Base-by-base conservation (phyloP, 2,888 invertebrate genomes). In the Ctenicera cuprea region DNA sequence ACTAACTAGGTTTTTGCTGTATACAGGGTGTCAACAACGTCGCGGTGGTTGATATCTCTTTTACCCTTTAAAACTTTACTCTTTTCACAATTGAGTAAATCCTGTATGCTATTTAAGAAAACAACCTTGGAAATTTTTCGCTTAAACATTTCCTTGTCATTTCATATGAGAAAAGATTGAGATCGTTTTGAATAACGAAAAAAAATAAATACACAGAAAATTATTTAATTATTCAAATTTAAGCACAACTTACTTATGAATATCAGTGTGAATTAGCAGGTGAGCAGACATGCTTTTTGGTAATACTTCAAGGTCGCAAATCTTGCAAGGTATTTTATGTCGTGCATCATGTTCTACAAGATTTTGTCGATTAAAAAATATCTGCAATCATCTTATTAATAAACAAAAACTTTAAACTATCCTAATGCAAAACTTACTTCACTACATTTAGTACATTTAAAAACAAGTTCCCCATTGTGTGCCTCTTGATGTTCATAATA, bases 401-500 rank as follows among this genome's bases (percentile, higher is more conserved):
- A 26, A 59, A 8, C 37, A 16, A 45, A 22, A 20, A 50, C 16
- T 18, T 22, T 22, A 22, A 16, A 26, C 12, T 3, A 3, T 30
- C 18, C 2, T 30, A 26, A 11, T 8, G 1, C 12, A 30, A 26
- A 22, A 64, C 52, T 64, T 78, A 81, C 81, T 74, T 80, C 66
- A 33, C 72, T 41, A 72, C 83, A 83, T 73, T 79, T 79, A 61
- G 73, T 76, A 73, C 82, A 83, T 43, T 76, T 73, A 73, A 82
- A 82, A 9, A 80, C 77, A 5, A 73, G 69, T 41, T 69, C 37
- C 12, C 76, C 81, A 62, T 73, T 77, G 74, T 82, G 82, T 8
- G 63, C 71, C 50, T 74, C 71, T 74, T 82, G 82, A 71, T 82
- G 82, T 52, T 82, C 80, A n/a, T 80, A 70, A 67, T 80, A 82